These are phyloP conservation scores for Rhea pennata DNA, from an alignment of 2,113 vertebrate genomes.

Conservation along the genomic window DNA sequence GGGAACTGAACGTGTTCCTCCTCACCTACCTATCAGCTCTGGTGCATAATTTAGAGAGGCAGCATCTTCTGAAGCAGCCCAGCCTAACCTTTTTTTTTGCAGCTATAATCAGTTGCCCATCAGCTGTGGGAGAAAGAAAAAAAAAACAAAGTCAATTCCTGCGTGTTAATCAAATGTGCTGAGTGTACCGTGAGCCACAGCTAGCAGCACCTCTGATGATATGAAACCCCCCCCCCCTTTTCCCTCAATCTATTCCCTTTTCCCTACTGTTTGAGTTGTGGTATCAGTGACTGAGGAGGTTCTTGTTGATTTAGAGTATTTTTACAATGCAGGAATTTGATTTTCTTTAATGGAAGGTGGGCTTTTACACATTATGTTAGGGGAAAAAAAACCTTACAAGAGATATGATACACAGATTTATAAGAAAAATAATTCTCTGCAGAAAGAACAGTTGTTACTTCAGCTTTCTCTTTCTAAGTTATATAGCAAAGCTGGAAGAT, in stretches of 20 bases:
- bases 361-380: too few relatives aligned
- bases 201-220: not conserved
- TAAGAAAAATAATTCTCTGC: not conserved
- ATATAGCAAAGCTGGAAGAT: not conserved
- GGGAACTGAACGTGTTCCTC: not conserved
- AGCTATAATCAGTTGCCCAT: not conserved
- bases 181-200: not conserved
- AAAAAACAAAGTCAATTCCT: not conserved
- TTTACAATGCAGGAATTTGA: not conserved
- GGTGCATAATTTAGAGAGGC: not conserved
- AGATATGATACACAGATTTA: not conserved
- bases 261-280: not conserved
- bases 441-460: not conserved
- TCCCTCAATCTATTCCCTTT: not conserved
- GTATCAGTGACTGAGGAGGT: not conserved
- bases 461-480: not conserved
- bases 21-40: not conserved
- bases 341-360: not conserved
- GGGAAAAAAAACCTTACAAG: not conserved
- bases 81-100: not conserved
- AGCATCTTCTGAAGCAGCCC: not conserved
- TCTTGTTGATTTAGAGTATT: not conserved
- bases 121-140: not conserved
- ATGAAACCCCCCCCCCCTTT: rapidly evolving
- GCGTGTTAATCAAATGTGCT: not conserved